Percentiles rank a stretch among this genome's conserved stretches.
These are phyloP conservation scores for Spinus pinus DNA, from an alignment of 2,797 vertebrate species.

Conservation along the genomic window DNA sequence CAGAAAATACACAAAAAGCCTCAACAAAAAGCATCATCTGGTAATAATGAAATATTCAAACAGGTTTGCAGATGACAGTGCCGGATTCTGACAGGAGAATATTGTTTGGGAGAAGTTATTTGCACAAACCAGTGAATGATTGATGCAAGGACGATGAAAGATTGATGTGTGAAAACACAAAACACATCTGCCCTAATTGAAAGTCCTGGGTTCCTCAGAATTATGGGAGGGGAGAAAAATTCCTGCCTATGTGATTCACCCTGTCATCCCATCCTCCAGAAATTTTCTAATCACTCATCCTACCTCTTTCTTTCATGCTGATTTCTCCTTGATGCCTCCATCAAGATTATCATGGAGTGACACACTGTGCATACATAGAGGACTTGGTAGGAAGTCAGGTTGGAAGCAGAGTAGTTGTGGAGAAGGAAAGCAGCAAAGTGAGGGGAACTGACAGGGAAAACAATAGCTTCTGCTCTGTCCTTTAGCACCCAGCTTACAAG, in stretches of 20 bases:
- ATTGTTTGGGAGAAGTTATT: conserved; percentile 40
- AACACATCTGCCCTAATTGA: conserved; percentile 38
- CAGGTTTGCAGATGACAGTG: background rate
- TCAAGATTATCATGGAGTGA: background rate
- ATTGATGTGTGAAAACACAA: conserved; percentile 59
- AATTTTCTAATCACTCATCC: conserved; percentile 25
- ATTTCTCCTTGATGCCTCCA: background rate
- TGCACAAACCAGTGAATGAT: conserved; percentile 62
- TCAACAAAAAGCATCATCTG: conserved; percentile 5
- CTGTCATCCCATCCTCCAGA: background rate
- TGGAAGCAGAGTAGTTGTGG: background rate
- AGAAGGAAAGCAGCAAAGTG: background rate
- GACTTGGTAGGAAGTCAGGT: background rate
- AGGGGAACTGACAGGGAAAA: background rate
- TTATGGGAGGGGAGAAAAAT: conserved; percentile 15
- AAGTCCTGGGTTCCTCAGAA: background rate
- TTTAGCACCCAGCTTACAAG: background rate
- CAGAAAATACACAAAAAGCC: background rate
- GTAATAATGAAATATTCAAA: conserved; percentile 65
- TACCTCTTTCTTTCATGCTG: background rate
- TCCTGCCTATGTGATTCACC: background rate
- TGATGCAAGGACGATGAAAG: conserved; percentile 64
- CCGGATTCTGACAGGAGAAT: conserved; percentile 10
- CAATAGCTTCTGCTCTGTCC: background rate
- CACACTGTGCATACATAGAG: background rate